phyloP scores from a whole-genome alignment of 2,113 vertebrate species.

The Dermatemys mawii region DNA sequence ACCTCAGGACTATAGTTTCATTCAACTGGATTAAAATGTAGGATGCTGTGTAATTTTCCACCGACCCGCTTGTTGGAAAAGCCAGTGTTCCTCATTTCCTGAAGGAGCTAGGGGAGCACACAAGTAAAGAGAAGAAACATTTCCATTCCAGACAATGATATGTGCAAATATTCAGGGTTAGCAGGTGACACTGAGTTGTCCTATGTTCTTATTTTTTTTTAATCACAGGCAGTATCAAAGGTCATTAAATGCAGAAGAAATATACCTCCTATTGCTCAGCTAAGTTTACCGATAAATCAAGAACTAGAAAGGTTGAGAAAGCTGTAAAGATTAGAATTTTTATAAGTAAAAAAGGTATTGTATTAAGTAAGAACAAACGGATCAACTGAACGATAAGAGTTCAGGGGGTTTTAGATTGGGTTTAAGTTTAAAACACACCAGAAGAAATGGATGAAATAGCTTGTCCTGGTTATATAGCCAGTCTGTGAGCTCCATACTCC shows the following conservation, averaged over 20 bases:
- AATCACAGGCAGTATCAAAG: neutral
- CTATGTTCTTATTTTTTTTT: neutral
- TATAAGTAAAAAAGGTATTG: neutral
- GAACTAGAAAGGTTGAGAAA: constrained; percentile 1
- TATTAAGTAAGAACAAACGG: constrained; percentile 2
- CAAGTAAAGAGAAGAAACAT: neutral
- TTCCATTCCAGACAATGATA: neutral
- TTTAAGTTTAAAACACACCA: constrained; percentile 17
- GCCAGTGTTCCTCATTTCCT: neutral
- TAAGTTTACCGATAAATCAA: constrained; percentile 17
- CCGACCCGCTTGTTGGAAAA: constrained; percentile 33
- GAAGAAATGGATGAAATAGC: neutral
- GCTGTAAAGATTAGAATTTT: neutral
- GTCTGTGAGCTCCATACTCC: neutral
- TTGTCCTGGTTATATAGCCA: neutral
- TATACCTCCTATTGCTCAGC: neutral
- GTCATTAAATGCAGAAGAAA: constrained; percentile 16
- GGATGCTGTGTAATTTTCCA: constrained; percentile 55
- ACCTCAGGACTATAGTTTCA: neutral
- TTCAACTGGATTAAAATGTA: constrained; percentile 58
- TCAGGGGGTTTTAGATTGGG: neutral
- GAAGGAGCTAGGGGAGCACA: neutral
- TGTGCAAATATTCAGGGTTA: constrained; percentile 25
- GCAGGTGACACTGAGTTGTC: neutral
- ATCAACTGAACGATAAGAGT: neutral